Evolutionary conservation across 2,888 invertebrate species (phyloP).

Genomic region (Emesis russula): DNA sequence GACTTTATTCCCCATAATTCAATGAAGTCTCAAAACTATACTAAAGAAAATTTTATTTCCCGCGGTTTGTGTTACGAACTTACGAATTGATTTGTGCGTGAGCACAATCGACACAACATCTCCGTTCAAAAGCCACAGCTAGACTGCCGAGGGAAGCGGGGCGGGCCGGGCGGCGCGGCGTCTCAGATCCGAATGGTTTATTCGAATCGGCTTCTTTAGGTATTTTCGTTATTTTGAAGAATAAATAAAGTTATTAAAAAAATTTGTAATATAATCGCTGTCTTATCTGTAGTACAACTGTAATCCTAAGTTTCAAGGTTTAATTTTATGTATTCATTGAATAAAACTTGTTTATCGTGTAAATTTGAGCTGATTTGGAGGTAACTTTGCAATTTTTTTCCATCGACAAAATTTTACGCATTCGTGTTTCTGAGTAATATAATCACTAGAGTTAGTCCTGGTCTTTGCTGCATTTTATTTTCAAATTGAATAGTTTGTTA

Average conservation of each 20-base stretch:
- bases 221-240: not conserved
- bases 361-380: conserved; percentile 1
- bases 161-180: no score
- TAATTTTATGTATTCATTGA: not conserved
- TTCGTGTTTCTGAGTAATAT: not conserved
- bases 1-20: not conserved
- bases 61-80: not conserved
- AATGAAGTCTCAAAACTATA: not conserved
- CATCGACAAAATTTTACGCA: not conserved
- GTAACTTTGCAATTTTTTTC: not conserved
- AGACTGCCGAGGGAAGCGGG: no score
- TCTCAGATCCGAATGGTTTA: no score
- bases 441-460: not conserved
- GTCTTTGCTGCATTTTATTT: not conserved
- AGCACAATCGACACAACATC: no score
- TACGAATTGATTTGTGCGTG: not conserved
- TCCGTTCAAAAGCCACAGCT: no score
- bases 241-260: not conserved
- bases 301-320: not conserved
- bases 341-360: not conserved
- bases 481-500: not conserved
- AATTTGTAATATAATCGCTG: not conserved
- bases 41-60: not conserved
- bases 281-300: not conserved
- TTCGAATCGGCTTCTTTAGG: no score